Evolutionary conservation across 2,113 vertebrate genomes (phyloP).

Genomic region (Eudyptes chrysolophus): DNA sequence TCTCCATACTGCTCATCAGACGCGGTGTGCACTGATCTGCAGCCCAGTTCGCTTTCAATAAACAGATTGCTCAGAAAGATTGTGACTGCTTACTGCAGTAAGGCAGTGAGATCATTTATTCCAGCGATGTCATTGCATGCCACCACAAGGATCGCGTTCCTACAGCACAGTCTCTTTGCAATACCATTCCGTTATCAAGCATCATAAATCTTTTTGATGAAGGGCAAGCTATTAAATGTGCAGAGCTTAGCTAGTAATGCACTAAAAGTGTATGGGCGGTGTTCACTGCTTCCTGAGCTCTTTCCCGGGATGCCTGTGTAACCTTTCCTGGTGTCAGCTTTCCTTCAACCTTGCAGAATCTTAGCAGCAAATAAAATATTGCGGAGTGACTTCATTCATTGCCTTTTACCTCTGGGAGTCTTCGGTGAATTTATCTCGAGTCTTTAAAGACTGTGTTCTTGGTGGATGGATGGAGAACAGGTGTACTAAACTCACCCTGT

Average conservation of each 20-base stretch:
- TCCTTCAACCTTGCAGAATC: not conserved
- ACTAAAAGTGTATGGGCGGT: not conserved
- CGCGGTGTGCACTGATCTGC: accelerated
- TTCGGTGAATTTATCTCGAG: not conserved
- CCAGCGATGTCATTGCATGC: not conserved
- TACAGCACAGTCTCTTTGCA: not conserved
- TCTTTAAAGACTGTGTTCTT: not conserved
- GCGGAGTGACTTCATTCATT: slow-evolving; percentile 28
- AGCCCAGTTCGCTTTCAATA: not conserved
- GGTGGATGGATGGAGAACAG: slow-evolving; percentile 56
- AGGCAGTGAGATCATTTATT: not conserved
- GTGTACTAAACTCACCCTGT: slow-evolving; percentile 2
- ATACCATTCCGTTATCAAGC: not conserved
- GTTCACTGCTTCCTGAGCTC: not conserved
- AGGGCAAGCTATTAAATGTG: not conserved
- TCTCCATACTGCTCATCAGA: not conserved
- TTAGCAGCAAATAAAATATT: slow-evolving; percentile 23
- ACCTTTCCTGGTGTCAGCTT: slow-evolving; percentile 28
- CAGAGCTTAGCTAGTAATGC: not conserved
- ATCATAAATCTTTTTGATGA: slow-evolving; percentile 11
- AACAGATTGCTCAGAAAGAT: not conserved
- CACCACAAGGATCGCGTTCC: not conserved
- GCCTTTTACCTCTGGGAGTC: slow-evolving; percentile 18
- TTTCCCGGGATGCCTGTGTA: not conserved
- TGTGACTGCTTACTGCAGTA: not conserved